phyloP scores from a whole-genome alignment of 1,140 invertebrate species.

The Paracyclopina nana region DNA sequence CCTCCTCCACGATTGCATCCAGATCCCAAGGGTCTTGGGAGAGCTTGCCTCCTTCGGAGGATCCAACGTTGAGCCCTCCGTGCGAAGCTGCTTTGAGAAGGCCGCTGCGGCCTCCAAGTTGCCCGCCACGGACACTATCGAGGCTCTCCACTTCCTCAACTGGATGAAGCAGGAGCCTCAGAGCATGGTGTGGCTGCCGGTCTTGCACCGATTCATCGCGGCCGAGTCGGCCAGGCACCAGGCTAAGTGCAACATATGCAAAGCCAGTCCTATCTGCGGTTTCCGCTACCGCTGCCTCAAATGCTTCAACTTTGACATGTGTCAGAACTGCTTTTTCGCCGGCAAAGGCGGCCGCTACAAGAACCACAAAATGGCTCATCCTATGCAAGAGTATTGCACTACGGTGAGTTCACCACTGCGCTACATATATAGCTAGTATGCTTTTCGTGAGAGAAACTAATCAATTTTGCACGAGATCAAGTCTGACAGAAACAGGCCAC shows the following conservation, averaged over 20 bases:
- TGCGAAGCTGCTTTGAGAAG: slow-evolving; percentile 85
- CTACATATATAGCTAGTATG: not conserved
- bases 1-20: slow-evolving; percentile 89
- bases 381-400: slow-evolving; percentile 99
- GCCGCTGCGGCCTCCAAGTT: too few relatives aligned
- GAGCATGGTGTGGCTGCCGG: slow-evolving; percentile 93
- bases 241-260: slow-evolving; percentile 98
- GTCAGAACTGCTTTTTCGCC: slow-evolving; percentile 97
- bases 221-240: slow-evolving; percentile 89
- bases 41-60: slow-evolving; percentile 96
- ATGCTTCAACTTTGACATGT: slow-evolving; percentile 99
- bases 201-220: slow-evolving; percentile 78
- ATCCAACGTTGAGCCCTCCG: slow-evolving; percentile 93
- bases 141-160: slow-evolving; percentile 74
- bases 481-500: too few relatives aligned
- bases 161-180: slow-evolving; percentile 94
- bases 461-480: too few relatives aligned
- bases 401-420: slow-evolving; percentile 29
- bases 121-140: too few relatives aligned
- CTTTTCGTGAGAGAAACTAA: too few relatives aligned
- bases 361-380: slow-evolving; percentile 94
- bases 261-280: slow-evolving; percentile 90
- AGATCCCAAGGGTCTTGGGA: slow-evolving; percentile 79
- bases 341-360: slow-evolving; percentile 64
- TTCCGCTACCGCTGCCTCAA: slow-evolving; percentile 93